Base-by-base conservation (phyloP, 2,888 invertebrate species). In the Leucophenga maculata region DNA sequence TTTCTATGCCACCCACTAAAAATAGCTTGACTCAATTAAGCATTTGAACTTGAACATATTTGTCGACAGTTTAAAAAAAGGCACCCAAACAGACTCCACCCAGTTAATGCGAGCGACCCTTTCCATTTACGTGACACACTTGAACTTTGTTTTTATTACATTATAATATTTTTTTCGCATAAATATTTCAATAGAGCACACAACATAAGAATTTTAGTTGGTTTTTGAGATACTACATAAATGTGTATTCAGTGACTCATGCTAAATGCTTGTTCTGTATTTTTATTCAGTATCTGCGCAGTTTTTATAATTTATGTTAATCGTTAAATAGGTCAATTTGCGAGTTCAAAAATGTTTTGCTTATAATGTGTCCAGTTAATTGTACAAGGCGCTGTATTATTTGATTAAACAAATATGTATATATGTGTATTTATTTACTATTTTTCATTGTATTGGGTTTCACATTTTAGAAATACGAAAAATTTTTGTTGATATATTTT, bases 291-390 rank as follows among this genome's bases (percentile, higher is more conserved):
- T 55, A 55, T 55, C 20, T 57, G 16, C 59, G 59, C 16, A 16
- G 39, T 39, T n/a, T n/a, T 32, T 26, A 31, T 57, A 57, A 57
- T 57, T 57, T 57, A 31, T 60, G 59, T 39, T 60, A 60, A 60
- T 32, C 59, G 32, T 60, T 60, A 73, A 68, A 39, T 78, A 64
- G 78, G 78, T 78, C 75, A 78, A 77, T 70, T 69, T 72, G 69
- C 3, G 69, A 70, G 77, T 72, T 76, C 77, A 77, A 73, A 70
- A 52, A 65, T 54, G 54, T 65, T 32, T 65, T 26, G 11, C 32
- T 39, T 39, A 39, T 11, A 11, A 11, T 39, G 11, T 39, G 8
- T 39, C 8, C 11, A 11, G 6, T 11, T 39, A 39, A 39, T 39
- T 39, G 8, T 9, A 11, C 39, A 39, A 39, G 8, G 8, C 39